Base-by-base conservation (phyloP, 1,140 invertebrate species). In the Drosophila azteca region DNA sequence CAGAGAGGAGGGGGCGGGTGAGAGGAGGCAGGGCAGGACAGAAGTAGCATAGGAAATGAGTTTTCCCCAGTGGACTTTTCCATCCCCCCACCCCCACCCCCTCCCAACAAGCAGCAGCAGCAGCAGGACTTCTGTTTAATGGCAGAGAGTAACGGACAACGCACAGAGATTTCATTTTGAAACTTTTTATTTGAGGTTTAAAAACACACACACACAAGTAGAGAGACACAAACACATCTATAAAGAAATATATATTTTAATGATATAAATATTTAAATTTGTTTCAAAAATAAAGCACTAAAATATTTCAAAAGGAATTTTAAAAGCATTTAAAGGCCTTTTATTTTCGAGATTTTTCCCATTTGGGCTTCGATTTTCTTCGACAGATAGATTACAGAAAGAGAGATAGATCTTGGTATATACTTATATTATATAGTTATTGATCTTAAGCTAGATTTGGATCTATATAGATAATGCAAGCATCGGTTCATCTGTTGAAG, bases 11-110 rank as follows among this genome's bases (percentile, higher is more conserved):
- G 17, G 20, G 20, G 6, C 6, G 9, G 22, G 22, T n/a, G 9
- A 3, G 41, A 68, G 66, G 8, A 48, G 46, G 41, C 22, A 44
- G 31, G 13, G 31, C 29, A 22, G 49, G 20, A 31, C 31, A 35
- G 64, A 57, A 68, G 66, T 51, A 69, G 66, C 66, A 69, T 69
- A 69, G 66, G 66, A 69, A 69, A 69, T 69, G 66, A 69, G 66
- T 69, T 69, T 69, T 69, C 68, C 64, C 64, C 66, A 69, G 66
- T 13, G 35, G 31, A 35, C 35, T 4, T 24, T 24, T 24, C 22
- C 2, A 2, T 24, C 1, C 22, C 22, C 22, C 24, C 4, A 9
- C 8, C 2, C 2, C 29, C 29, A 3, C 11, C 11, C 4, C 11
- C 11, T 11, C 35, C 3, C 35, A 11, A 13, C 1, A 2, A 35